phyloP scores from a whole-genome alignment of 2,113 vertebrate species.

The Saccopteryx bilineata region DNA sequence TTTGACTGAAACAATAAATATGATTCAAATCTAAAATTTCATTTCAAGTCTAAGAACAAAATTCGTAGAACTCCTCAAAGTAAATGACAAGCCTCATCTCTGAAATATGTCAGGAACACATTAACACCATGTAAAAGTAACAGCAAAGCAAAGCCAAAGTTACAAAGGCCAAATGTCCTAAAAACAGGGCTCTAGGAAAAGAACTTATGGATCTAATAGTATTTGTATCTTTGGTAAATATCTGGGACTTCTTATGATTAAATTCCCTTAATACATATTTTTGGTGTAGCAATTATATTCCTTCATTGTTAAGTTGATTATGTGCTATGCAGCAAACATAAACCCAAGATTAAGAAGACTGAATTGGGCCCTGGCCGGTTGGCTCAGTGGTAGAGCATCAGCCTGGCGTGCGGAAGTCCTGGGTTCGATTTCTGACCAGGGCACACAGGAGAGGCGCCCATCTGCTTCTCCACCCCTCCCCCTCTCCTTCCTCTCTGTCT shows the following conservation, averaged over 20 bases:
- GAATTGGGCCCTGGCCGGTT: neutral
- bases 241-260: neutral
- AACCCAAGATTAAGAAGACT: neutral
- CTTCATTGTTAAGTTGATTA: conserved; percentile 16
- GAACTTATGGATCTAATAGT: conserved; percentile 61
- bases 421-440: too few relatives aligned
- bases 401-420: too few relatives aligned
- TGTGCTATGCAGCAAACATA: neutral
- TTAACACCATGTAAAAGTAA: conserved; percentile 82
- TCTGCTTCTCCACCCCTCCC: too few relatives aligned
- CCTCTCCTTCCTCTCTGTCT: too few relatives aligned
- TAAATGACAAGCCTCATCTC: conserved; percentile 80
- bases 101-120: conserved; percentile 82
- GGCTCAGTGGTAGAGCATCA: too few relatives aligned
- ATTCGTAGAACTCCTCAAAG: conserved; percentile 79
- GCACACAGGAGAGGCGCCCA: too few relatives aligned
- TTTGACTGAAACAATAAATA: conserved; percentile 84
- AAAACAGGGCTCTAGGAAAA: conserved; percentile 66
- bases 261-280: conserved; percentile 54
- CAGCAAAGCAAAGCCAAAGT: conserved; percentile 77
- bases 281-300: neutral
- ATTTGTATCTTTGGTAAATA: conserved; percentile 60
- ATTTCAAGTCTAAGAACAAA: conserved; percentile 82
- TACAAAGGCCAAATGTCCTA: conserved; percentile 74
- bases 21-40: conserved; percentile 82